A percentile compares a stretch with the other conserved stretches of the same genome.
Evolutionary conservation across 2,888 invertebrate genomes (phyloP).

Genomic region (Eupeodes latifasciatus): DNA sequence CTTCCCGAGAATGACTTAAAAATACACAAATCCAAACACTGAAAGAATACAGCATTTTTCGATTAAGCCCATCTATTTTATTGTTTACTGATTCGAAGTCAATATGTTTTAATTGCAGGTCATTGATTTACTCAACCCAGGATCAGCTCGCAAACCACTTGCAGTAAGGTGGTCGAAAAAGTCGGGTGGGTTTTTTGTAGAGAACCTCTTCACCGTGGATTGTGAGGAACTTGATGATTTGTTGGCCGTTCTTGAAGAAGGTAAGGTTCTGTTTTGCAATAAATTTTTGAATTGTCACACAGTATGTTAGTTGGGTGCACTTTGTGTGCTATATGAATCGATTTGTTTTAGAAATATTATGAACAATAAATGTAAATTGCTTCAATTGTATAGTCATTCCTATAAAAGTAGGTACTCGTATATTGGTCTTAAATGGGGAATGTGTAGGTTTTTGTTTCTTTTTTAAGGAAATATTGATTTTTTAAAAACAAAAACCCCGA

Average conservation of each 20-base stretch:
- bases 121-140: conserved; percentile 96
- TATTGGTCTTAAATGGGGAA: not conserved
- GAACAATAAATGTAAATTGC: not conserved
- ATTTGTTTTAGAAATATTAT: conserved; percentile 28
- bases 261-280: conserved; percentile 84
- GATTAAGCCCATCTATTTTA: not conserved
- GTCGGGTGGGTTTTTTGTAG: conserved; percentile 96
- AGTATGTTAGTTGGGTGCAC: not conserved
- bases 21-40: not conserved
- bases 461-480: conserved; percentile 47
- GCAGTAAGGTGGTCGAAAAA: conserved; percentile 98
- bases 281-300: conserved; percentile 9
- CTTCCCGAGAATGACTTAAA: not conserved
- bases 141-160: conserved; percentile 89
- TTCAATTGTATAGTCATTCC: not conserved
- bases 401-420: not conserved
- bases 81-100: conserved; percentile 26
- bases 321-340: conserved; percentile 27
- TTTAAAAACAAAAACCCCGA: not conserved
- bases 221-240: conserved; percentile 97
- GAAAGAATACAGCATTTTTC: not conserved
- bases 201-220: conserved; percentile 97
- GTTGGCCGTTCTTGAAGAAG: conserved; percentile 97
- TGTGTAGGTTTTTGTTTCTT: not conserved
- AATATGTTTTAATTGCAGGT: conserved; percentile 86